Conservation (phyloP, 2,797 vertebrate species). For the Megaceryle alcyon region DNA sequence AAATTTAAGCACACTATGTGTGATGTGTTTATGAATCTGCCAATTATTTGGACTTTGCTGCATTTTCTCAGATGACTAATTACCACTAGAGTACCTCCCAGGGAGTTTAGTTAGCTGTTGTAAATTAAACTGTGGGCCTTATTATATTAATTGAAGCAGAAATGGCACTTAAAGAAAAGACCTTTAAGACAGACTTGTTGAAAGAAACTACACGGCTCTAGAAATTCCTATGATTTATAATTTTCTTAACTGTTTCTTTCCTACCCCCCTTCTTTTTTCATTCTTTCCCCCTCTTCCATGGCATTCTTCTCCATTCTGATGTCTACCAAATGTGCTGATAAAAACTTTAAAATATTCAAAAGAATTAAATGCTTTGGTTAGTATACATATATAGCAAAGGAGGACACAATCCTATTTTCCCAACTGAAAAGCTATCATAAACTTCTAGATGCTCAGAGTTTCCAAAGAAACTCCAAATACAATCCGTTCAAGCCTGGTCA, state of each 20-base stretch:
- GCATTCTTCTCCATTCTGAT: neutral
- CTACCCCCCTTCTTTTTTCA: neutral
- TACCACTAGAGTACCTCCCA: constrained; percentile 56
- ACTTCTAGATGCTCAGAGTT: neutral
- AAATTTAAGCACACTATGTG: neutral
- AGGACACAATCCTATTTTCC: neutral
- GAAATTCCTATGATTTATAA: neutral
- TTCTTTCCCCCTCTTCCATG: neutral
- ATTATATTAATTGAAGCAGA: constrained; percentile 58
- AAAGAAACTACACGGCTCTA: neutral
- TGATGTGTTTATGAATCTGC: constrained; percentile 26
- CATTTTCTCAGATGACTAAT: constrained; percentile 48
- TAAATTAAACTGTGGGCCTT: constrained; percentile 65
- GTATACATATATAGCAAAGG: neutral
- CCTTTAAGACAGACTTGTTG: constrained; percentile 11
- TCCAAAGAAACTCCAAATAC: neutral
- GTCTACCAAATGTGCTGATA: neutral
- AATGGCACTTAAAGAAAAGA: neutral
- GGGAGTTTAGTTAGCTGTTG: constrained; percentile 50
- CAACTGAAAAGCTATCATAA: neutral
- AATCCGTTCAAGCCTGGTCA: neutral
- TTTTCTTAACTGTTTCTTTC: neutral
- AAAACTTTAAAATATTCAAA: neutral
- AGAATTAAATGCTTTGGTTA: neutral
- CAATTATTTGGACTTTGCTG: constrained; percentile 50